Evolutionary conservation across 2,888 invertebrate genomes (phyloP).

Genomic region (Seira musarum): DNA sequence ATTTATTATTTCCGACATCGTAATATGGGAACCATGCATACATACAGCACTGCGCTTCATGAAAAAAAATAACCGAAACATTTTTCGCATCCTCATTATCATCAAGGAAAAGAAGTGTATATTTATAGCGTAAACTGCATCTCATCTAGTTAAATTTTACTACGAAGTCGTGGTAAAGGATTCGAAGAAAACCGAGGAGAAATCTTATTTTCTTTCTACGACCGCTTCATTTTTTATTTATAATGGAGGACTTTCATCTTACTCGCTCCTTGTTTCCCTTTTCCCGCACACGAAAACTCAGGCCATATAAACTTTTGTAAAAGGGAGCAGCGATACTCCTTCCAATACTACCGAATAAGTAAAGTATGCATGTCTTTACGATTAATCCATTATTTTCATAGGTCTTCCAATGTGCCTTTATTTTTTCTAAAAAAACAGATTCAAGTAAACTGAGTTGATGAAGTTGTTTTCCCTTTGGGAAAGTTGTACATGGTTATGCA

Average conservation of each 20-base stretch:
- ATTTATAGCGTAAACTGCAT: slow-evolving; percentile 29
- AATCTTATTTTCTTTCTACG: slow-evolving; percentile 23
- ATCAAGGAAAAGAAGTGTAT: slow-evolving; percentile 5
- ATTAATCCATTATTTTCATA: neutral
- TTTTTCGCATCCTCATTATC: slow-evolving; percentile 8
- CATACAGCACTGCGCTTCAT: slow-evolving; percentile 4
- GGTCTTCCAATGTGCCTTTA: neutral
- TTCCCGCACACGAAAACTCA: neutral
- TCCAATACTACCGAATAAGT: too few relatives aligned
- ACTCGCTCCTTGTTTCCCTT: slow-evolving; percentile 1
- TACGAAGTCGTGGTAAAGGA: neutral
- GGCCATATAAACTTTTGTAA: too few relatives aligned
- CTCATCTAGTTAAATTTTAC: slow-evolving; percentile 12
- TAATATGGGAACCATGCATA: slow-evolving; percentile 23
- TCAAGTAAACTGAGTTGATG: neutral
- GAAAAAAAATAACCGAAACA: neutral
- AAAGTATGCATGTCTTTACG: too few relatives aligned
- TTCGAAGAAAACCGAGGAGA: neutral
- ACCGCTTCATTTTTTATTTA: slow-evolving; percentile 37
- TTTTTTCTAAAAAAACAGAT: neutral
- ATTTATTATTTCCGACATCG: slow-evolving; percentile 51
- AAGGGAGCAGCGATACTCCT: neutral
- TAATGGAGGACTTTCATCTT: slow-evolving; percentile 25
- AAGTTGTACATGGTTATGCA: neutral
- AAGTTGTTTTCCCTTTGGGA: neutral